Conservation (phyloP, 2,113 vertebrate genomes). For the Origma solitaria region DNA sequence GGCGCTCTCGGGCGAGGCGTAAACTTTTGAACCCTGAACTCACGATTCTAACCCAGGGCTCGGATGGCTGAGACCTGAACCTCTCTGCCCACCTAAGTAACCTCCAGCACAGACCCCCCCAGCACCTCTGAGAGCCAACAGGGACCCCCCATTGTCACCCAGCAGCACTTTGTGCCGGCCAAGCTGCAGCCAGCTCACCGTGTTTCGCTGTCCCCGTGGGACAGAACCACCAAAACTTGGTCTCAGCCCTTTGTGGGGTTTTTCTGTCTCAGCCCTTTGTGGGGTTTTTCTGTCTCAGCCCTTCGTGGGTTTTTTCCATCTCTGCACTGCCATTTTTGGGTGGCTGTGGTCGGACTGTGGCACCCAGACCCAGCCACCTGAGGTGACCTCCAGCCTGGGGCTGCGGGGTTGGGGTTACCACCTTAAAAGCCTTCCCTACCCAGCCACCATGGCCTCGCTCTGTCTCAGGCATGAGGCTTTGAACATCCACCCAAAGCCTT, state of each 20-base stretch:
- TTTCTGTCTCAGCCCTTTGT: background rate
- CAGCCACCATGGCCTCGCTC: accelerated
- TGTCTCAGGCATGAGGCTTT: background rate
- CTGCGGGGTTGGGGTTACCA: background rate
- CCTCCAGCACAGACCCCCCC: background rate
- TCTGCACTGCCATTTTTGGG: background rate
- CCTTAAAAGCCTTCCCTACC: background rate
- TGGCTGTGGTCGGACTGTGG: accelerated
- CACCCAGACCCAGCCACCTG: background rate
- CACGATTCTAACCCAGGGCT: background rate
- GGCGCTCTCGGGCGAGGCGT: background rate
- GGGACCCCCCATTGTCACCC: background rate
- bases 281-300: background rate
- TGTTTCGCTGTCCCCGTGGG: background rate
- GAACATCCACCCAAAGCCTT: background rate
- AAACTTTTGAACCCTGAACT: background rate
- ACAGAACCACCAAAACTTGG: background rate
- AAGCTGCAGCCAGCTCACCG: background rate
- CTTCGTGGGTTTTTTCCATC: background rate
- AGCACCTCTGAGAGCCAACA: background rate
- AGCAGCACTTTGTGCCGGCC: background rate
- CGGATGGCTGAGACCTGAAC: background rate
- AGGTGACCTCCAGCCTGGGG: background rate
- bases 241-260: background rate
- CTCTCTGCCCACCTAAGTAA: background rate